These are phyloP conservation scores for Coluber constrictor DNA, from an alignment of 2,797 vertebrate genomes.

Conservation along the genomic window DNA sequence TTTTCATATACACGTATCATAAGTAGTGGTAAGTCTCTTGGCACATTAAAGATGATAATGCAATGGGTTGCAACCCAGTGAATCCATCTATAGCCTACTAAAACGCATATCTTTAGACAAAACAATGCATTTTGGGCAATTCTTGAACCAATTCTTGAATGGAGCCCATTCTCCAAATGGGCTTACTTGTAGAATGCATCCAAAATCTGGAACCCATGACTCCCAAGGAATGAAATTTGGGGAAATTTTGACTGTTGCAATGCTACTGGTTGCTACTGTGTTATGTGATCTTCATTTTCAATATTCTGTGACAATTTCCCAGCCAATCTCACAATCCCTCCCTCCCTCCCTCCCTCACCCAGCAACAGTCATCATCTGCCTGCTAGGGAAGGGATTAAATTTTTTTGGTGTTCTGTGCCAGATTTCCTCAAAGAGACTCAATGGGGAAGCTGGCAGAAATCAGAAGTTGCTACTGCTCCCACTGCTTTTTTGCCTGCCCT, in stretches of 20 bases:
- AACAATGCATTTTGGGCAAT: not conserved
- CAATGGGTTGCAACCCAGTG: not conserved
- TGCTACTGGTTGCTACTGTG: not conserved
- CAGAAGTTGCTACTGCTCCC: not conserved
- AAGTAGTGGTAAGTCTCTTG: not conserved
- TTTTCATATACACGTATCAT: not conserved
- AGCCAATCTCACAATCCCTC: not conserved
- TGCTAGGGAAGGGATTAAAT: not conserved
- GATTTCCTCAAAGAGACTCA: not conserved
- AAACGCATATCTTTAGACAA: not conserved
- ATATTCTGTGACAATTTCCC: not conserved
- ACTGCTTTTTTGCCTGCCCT: not conserved
- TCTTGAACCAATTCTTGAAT: not conserved
- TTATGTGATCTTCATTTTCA: not conserved
- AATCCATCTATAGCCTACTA: not conserved
- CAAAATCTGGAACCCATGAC: not conserved
- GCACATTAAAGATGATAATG: not conserved
- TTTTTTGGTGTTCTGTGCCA: not conserved
- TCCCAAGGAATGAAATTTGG: not conserved
- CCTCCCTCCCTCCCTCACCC: not conserved
- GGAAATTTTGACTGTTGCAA: not conserved
- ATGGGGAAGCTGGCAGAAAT: not conserved
- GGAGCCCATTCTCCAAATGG: not conserved
- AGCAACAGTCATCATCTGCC: not conserved
- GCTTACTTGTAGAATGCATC: not conserved